phyloP scores from a whole-genome alignment of 2,113 vertebrate species.

The Acrocephalus arundinaceus region DNA sequence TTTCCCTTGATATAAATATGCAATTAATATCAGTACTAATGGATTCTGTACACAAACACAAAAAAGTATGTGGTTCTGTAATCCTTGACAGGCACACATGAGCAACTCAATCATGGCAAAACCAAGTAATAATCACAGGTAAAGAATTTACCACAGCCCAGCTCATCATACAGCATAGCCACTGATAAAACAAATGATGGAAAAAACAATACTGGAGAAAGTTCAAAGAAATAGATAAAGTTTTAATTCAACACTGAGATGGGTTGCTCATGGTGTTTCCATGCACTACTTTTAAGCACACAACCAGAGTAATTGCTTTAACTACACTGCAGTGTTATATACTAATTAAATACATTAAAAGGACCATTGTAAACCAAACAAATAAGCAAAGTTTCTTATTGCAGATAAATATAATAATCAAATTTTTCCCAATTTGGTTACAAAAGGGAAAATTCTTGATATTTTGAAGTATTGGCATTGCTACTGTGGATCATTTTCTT shows the following conservation, averaged over 20 bases:
- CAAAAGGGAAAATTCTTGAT: not conserved
- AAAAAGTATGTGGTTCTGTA: not conserved
- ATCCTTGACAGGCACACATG: not conserved
- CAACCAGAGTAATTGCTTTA: not conserved
- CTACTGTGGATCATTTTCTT: fast-evolving
- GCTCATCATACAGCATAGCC: not conserved
- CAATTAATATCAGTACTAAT: not conserved
- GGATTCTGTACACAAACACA: not conserved
- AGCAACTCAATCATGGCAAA: not conserved
- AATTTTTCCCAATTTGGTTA: not conserved
- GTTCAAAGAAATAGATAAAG: not conserved
- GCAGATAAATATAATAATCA: not conserved
- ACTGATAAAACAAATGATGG: not conserved
- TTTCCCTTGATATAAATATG: not conserved
- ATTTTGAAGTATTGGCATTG: not conserved
- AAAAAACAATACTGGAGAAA: not conserved
- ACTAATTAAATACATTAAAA: not conserved
- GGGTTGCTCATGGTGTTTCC: not conserved
- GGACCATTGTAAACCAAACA: not conserved
- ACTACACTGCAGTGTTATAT: not conserved
- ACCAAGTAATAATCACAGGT: not conserved
- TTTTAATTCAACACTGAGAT: not conserved
- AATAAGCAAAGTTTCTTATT: not conserved
- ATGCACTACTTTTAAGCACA: not conserved
- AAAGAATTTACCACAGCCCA: not conserved